These are phyloP conservation scores for Gymnorhina tibicen DNA, from an alignment of 2,113 vertebrate genomes.

Conservation along the genomic window DNA sequence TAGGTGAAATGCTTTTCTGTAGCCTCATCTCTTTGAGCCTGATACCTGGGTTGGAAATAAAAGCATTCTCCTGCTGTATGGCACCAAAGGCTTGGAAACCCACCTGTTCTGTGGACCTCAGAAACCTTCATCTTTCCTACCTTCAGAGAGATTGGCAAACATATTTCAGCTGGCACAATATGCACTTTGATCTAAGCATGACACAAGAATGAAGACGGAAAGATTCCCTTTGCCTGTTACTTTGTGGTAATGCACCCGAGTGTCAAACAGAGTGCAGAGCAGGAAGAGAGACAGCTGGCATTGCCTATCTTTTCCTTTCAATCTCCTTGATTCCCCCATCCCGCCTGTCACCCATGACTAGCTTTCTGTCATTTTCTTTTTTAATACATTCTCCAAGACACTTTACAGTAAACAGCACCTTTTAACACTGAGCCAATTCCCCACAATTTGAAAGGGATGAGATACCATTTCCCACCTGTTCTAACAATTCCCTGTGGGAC, in stretches of 20 bases:
- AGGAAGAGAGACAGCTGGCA: not conserved
- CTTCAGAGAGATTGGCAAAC: not conserved
- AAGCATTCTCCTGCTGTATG: not conserved
- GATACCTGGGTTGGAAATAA: not conserved
- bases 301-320: not conserved
- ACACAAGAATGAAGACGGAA: not conserved
- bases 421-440: not conserved
- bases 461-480: not conserved
- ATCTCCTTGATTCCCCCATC: not conserved
- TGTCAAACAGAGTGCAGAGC: not conserved
- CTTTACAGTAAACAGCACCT: not conserved
- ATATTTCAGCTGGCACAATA: not conserved
- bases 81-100: not conserved
- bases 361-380: not conserved
- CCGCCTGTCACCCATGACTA: not conserved
- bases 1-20: not conserved
- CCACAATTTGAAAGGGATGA: not conserved
- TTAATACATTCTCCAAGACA: not conserved
- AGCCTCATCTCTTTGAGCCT: not conserved
- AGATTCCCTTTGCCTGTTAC: not conserved
- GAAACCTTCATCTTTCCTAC: not conserved
- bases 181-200: not conserved
- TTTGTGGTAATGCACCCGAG: not conserved
- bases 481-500: not conserved
- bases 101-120: not conserved